Evolutionary conservation across 1,140 invertebrate genomes (phyloP).

Genomic region (Heliconius hewitsoni): DNA sequence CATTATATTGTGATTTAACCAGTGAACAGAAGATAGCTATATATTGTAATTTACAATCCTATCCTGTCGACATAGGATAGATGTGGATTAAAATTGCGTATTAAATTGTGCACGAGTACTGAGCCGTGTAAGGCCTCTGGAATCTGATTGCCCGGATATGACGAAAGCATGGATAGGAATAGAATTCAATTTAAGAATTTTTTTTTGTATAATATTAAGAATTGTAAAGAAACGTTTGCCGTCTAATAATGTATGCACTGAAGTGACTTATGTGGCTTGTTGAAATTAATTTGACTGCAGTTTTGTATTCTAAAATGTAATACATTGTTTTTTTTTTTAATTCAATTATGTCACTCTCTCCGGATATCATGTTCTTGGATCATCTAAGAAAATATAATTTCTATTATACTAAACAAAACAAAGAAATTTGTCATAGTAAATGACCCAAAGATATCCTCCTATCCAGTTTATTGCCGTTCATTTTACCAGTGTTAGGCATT

Average conservation of each 20-base stretch:
- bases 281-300: background rate
- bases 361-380: background rate
- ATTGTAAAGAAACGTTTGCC: background rate
- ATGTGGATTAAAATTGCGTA: too few species aligned
- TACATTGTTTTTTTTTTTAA: background rate
- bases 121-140: background rate
- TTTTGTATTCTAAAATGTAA: background rate
- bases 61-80: too few species aligned
- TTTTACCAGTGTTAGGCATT: conserved; percentile 2
- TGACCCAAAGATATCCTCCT: background rate
- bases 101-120: background rate
- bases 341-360: background rate
- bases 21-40: background rate
- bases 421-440: background rate
- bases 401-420: background rate
- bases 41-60: background rate
- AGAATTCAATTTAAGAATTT: background rate
- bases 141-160: background rate
- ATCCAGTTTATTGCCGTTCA: background rate
- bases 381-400: background rate
- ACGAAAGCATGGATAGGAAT: background rate
- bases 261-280: background rate
- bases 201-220: background rate
- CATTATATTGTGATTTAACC: conserved; percentile 5
- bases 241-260: background rate